Evolutionary conservation across 2,797 vertebrate species (phyloP).

Genomic region (Spondyliosoma cantharus): DNA sequence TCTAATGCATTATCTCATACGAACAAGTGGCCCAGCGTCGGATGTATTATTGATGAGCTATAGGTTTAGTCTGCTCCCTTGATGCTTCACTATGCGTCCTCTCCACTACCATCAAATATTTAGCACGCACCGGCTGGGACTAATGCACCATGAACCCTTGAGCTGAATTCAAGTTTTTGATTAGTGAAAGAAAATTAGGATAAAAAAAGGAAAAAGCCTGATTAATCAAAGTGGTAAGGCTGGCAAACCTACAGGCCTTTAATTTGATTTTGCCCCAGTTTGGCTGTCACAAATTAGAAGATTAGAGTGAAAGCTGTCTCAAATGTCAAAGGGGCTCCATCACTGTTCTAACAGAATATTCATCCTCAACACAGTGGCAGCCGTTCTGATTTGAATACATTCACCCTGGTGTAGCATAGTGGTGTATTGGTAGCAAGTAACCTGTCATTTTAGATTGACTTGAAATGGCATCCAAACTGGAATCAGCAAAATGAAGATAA

Average conservation of each 20-base stretch:
- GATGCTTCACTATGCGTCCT: constrained; percentile 54
- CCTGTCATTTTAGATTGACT: not conserved
- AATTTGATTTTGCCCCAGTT: constrained; percentile 52
- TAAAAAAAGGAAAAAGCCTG: constrained; percentile 24
- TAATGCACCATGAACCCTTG: constrained; percentile 44
- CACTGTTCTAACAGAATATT: constrained; percentile 24
- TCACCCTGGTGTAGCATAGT: not conserved
- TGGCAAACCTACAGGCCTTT: constrained; percentile 54
- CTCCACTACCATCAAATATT: constrained; percentile 78
- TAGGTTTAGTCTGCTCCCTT: constrained; percentile 70
- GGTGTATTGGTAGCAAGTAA: not conserved
- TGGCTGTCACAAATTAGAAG: constrained; percentile 49
- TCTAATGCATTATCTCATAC: constrained; percentile 66
- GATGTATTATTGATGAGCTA: constrained; percentile 77
- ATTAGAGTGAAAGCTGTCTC: constrained; percentile 63
- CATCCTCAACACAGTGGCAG: constrained; percentile 15
- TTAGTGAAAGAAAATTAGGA: constrained; percentile 63
- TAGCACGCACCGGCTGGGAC: constrained; percentile 64
- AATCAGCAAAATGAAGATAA: not conserved
- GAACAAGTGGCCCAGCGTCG: constrained; percentile 43
- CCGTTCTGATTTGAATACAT: not conserved
- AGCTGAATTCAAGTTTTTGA: constrained; percentile 72
- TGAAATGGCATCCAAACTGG: not conserved
- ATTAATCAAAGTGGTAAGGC: constrained; percentile 65
- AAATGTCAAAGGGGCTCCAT: constrained; percentile 30